Evolutionary conservation across 2,797 vertebrate genomes (phyloP).

Genomic region (Chaunax sp.): DNA sequence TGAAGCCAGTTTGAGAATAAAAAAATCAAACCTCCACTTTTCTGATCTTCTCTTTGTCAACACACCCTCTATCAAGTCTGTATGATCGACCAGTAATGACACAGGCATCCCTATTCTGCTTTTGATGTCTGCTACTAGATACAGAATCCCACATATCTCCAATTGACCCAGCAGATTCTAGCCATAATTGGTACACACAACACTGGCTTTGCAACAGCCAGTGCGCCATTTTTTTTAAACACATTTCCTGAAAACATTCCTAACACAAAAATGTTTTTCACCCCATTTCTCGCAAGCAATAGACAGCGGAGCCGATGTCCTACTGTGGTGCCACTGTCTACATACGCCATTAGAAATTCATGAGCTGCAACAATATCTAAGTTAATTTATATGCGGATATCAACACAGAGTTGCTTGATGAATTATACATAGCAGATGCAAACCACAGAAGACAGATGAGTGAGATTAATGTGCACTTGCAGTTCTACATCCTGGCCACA

Average conservation of each 20-base stretch:
- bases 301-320: conserved; percentile 47
- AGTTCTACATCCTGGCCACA: conserved; percentile 42
- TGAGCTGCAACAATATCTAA: conserved; percentile 73
- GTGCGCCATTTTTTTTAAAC: conserved; percentile 20
- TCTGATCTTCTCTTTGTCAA: conserved; percentile 25
- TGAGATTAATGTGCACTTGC: conserved; percentile 70
- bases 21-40: conserved; percentile 31
- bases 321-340: conserved; percentile 56
- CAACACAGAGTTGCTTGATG: conserved; percentile 73
- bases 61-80: conserved; percentile 25
- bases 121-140: conserved; percentile 28
- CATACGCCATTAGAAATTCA: conserved; percentile 69
- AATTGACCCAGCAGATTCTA: conserved; percentile 39
- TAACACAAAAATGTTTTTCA: conserved; percentile 53
- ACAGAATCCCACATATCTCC: conserved; percentile 28
- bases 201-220: conserved; percentile 38
- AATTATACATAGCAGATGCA: conserved; percentile 79
- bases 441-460: conserved; percentile 74
- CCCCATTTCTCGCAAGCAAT: conserved; percentile 33
- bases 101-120: conserved; percentile 3
- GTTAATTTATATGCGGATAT: conserved; percentile 77
- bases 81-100: conserved; percentile 18
- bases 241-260: conserved; percentile 44
- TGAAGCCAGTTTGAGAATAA: conserved; percentile 12
- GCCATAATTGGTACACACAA: conserved; percentile 48